Percentiles rank a stretch among this genome's conserved stretches.
Conservation (phyloP, 2,113 vertebrate genomes). For the Colossoma macropomum region DNA sequence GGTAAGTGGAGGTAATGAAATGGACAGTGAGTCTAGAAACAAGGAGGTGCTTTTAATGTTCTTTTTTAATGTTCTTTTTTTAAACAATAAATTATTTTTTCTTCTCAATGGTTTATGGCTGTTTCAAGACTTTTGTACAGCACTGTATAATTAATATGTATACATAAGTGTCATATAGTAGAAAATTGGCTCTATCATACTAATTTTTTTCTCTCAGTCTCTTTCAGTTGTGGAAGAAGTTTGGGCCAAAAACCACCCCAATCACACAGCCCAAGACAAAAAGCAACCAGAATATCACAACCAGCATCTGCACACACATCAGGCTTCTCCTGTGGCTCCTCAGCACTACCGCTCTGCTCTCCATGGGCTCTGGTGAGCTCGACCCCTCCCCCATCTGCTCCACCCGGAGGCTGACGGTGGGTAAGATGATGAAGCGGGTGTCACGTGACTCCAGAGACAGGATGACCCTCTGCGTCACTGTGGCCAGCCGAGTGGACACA, state of each 20-base stretch:
- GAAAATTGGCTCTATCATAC: background rate
- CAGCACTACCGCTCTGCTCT: slow-evolving; percentile 57
- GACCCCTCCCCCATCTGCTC: slow-evolving; percentile 74
- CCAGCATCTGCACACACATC: slow-evolving; percentile 74
- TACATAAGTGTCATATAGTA: background rate
- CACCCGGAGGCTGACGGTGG: slow-evolving; percentile 80
- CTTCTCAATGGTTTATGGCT: no score
- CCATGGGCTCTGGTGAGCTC: slow-evolving; percentile 43
- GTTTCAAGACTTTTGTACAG: no score
- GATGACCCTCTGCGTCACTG: slow-evolving; percentile 75
- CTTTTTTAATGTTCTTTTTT: no score
- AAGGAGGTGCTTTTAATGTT: no score
- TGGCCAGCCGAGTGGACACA: slow-evolving; percentile 58
- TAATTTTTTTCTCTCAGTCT: background rate
- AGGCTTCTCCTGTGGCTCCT: slow-evolving; percentile 67
- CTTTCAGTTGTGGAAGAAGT: slow-evolving; percentile 63
- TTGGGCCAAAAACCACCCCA: slow-evolving; percentile 73
- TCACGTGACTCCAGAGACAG: slow-evolving; percentile 74
- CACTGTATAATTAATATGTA: no score
- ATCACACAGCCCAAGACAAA: slow-evolving; percentile 77
- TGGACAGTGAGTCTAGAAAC: no score
- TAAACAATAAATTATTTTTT: no score
- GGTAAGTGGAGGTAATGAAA: no score
- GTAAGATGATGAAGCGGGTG: slow-evolving; percentile 75
- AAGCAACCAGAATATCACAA: slow-evolving; percentile 74